These are phyloP conservation scores for Myrmecobius fasciatus DNA, from an alignment of 2,113 vertebrate genomes.

Conservation along the genomic window DNA sequence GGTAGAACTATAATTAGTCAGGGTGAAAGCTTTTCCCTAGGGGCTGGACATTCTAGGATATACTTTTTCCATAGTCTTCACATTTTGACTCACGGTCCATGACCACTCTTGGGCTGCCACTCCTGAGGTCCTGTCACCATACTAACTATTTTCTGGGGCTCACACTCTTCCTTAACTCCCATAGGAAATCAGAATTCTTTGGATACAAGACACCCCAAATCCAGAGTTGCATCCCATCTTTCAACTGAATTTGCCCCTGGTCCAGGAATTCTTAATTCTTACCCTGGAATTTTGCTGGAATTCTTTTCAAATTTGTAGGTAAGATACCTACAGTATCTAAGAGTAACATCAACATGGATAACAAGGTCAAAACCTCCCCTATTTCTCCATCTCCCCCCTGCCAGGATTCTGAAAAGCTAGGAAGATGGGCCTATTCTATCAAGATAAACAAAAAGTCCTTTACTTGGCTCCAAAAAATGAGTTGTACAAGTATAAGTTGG, in stretches of 20 bases:
- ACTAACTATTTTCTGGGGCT: not conserved
- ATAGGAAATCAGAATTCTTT: not conserved
- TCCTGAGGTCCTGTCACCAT: not conserved
- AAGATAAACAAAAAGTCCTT: not conserved
- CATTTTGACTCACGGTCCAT: not conserved
- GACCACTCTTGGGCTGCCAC: not conserved
- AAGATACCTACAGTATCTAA: too few species aligned
- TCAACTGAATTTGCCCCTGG: not conserved
- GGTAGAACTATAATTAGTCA: not conserved
- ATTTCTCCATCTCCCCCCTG: not conserved
- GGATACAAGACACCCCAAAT: not conserved
- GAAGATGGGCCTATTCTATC: not conserved
- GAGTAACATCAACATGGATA: not conserved
- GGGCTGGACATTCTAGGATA: not conserved
- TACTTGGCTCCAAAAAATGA: not conserved
- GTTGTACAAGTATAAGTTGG: not conserved
- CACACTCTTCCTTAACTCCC: not conserved
- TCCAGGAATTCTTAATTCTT: not conserved
- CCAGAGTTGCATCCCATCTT: not conserved
- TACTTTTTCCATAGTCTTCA: not conserved
- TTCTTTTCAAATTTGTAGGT: not conserved
- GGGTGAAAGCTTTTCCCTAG: not conserved
- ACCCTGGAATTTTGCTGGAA: not conserved
- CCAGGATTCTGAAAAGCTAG: not conserved
- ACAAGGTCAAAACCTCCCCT: not conserved